A percentile compares a stretch with the other conserved stretches of the same genome.
phyloP scores from a whole-genome alignment of 2,888 invertebrate genomes.

The Macrophya alboannulata region DNA sequence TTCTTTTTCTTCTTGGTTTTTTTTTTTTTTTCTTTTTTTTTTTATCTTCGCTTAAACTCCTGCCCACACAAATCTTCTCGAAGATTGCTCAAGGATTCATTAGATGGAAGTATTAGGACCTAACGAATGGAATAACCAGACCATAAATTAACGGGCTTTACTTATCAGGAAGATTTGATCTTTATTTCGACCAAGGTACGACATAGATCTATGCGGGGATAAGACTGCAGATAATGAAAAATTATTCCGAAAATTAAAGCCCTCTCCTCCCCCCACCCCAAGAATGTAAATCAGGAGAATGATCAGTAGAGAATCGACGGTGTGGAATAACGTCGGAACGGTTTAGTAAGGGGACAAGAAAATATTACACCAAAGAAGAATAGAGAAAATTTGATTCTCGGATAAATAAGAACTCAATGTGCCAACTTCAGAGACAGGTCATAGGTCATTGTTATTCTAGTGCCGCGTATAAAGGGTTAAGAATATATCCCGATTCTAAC shows the following conservation, averaged over 20 bases:
- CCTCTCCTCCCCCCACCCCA: not conserved
- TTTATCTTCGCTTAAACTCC: not conserved
- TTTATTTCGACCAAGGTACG: not conserved
- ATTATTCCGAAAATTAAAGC: not conserved
- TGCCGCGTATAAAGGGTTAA: slow-evolving; percentile 27
- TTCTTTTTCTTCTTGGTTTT: too few relatives aligned
- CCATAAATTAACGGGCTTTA: slow-evolving; percentile 9
- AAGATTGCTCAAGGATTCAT: not conserved
- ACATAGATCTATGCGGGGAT: not conserved
- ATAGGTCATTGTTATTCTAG: slow-evolving; percentile 40
- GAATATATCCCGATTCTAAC: slow-evolving; percentile 18
- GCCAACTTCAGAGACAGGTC: slow-evolving; percentile 9
- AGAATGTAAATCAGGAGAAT: not conserved
- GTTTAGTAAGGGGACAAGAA: not conserved
- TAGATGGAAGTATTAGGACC: not conserved
- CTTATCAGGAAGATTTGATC: not conserved
- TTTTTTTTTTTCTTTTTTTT: not conserved
- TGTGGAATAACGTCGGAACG: not conserved
- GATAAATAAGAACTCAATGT: slow-evolving; percentile 8
- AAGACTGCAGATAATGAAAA: slow-evolving; percentile 1
- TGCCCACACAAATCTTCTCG: not conserved
- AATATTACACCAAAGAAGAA: not conserved
- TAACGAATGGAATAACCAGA: not conserved
- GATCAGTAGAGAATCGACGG: not conserved
- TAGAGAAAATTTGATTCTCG: not conserved